Evolutionary conservation across 2,888 invertebrate species (phyloP).

Genomic region (Diogma glabrata): DNA sequence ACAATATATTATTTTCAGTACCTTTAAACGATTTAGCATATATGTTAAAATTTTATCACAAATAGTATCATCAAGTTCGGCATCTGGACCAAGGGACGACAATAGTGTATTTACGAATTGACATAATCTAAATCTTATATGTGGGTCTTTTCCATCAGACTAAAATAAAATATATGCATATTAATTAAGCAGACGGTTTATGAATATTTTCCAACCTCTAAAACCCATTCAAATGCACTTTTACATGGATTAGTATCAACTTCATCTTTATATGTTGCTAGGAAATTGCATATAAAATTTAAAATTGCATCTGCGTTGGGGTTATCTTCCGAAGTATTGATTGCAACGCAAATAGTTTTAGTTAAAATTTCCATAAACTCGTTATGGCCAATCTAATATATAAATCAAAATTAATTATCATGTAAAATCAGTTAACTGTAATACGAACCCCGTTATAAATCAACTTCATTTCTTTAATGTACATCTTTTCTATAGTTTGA

Average conservation of each 20-base stretch:
- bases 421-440: no score
- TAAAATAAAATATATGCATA: conserved; percentile 30
- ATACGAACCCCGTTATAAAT: no score
- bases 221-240: conserved; percentile 28
- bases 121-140: conserved; percentile 60
- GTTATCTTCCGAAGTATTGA: conserved; percentile 56
- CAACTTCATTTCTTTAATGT: no score
- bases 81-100: conserved; percentile 60
- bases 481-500: no score
- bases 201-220: background rate
- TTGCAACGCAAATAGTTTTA: no score
- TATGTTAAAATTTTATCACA: conserved; percentile 58
- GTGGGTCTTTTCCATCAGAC: conserved; percentile 39
- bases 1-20: no score
- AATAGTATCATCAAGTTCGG: conserved; percentile 61
- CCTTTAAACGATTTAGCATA: conserved; percentile 40
- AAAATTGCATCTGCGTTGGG: conserved; percentile 55
- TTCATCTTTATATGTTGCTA: conserved; percentile 46
- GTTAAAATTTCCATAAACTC: no score
- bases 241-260: conserved; percentile 29
- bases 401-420: no score
- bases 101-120: conserved; percentile 66
- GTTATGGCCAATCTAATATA: no score
- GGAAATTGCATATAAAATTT: conserved; percentile 60
- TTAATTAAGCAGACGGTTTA: background rate